Evolutionary conservation across 2,113 vertebrate genomes (phyloP).

Genomic region (Corythaixoides concolor): DNA sequence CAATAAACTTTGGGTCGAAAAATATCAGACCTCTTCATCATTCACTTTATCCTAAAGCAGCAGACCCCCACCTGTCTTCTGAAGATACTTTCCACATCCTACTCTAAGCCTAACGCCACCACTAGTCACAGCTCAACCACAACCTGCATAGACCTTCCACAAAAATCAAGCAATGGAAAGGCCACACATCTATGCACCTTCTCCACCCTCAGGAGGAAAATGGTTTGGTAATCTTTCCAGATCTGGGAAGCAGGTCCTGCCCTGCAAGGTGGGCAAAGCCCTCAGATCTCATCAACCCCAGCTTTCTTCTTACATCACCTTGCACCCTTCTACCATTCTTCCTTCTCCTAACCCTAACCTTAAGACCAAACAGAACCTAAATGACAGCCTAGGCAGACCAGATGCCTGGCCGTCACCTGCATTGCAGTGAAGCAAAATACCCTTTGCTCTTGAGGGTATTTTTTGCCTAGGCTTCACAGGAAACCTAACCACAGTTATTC

Average conservation of each 20-base stretch:
- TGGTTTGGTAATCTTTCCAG: not conserved
- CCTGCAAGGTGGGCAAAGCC: not conserved
- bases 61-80: not conserved
- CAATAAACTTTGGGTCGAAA: not conserved
- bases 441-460: not conserved
- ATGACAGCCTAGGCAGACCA: not conserved
- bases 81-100: not conserved
- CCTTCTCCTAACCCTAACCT: not conserved
- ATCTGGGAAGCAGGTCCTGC: not conserved
- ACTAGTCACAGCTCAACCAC: not conserved
- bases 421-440: too few species aligned
- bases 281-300: not conserved
- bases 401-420: not conserved
- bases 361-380: not conserved
- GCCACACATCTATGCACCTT: not conserved
- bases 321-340: not conserved
- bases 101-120: not conserved
- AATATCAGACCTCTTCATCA: not conserved
- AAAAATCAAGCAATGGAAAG: not conserved
- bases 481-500: not conserved
- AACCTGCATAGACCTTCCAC: not conserved
- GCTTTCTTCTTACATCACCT: not conserved
- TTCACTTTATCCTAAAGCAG: not conserved
- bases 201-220: not conserved
- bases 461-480: fast-evolving